A percentile compares a stretch with the other conserved stretches of the same genome.
These are phyloP conservation scores for Trigoniulus corallinus DNA, from an alignment of 1,140 invertebrate species.

Conservation along the genomic window DNA sequence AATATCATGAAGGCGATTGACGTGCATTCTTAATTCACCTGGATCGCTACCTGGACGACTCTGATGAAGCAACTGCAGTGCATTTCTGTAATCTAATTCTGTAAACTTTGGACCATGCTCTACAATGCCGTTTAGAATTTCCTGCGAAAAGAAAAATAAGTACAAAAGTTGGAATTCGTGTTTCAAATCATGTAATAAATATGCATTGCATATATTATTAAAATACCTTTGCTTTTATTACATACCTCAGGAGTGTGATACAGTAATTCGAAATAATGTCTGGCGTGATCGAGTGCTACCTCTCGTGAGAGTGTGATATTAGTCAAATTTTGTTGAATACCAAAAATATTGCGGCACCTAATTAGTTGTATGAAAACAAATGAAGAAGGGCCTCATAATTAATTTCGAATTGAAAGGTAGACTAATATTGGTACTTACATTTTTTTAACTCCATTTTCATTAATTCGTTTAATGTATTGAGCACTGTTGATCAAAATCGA, in stretches of 20 bases:
- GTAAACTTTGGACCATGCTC: conserved; percentile 68
- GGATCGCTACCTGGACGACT: conserved; percentile 32
- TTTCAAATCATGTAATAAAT: background rate
- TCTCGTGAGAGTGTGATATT: conserved; percentile 69
- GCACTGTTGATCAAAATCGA: conserved; percentile 69
- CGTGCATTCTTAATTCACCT: conserved; percentile 30
- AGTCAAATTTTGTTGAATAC: conserved; percentile 66
- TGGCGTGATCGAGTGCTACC: conserved; percentile 67
- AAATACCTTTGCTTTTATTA: background rate
- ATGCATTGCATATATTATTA: background rate
- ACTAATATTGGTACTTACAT: conserved; percentile 32
- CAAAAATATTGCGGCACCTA: conserved; percentile 62
- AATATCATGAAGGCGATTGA: conserved; percentile 45
- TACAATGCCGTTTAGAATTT: conserved; percentile 60
- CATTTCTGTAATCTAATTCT: conserved; percentile 69
- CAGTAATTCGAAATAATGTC: conserved; percentile 76
- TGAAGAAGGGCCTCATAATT: background rate
- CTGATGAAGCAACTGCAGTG: conserved; percentile 49
- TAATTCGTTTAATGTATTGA: conserved; percentile 58
- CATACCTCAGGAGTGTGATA: conserved; percentile 60
- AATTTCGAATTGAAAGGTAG: background rate
- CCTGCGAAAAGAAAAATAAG: conserved; percentile 33
- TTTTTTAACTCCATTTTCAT: conserved; percentile 58
- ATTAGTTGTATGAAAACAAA: conserved; percentile 5
- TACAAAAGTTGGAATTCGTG: background rate